A percentile compares a stretch with the other conserved stretches of the same genome.
These are phyloP conservation scores for Marmota monax DNA, from an alignment of 2,113 vertebrate genomes.

Conservation along the genomic window DNA sequence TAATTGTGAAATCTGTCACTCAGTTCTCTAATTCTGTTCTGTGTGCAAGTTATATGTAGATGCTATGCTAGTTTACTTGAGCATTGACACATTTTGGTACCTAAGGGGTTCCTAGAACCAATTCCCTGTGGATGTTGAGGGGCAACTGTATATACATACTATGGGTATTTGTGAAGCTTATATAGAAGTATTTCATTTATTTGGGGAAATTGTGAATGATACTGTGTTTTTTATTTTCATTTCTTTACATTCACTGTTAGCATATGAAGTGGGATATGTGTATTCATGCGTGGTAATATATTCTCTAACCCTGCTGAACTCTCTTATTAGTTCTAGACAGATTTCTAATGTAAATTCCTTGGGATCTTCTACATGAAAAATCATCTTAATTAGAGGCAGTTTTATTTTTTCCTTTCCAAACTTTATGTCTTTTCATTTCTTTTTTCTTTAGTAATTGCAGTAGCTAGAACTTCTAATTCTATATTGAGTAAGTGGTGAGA, in stretches of 20 bases:
- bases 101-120: too few species aligned
- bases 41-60: neutral
- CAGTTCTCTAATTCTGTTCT: neutral
- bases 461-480: neutral
- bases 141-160: neutral
- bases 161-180: neutral
- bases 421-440: neutral
- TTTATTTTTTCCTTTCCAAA: neutral
- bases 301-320: neutral
- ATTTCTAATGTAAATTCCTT: neutral
- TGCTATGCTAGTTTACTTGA: neutral
- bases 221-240: neutral
- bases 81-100: too few species aligned
- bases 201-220: neutral
- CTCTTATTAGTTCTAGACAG: neutral
- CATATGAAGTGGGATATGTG: neutral
- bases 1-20: neutral
- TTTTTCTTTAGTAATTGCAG: neutral
- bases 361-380: neutral
- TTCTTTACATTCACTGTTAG: neutral
- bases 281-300: neutral
- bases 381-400: neutral
- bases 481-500: neutral
- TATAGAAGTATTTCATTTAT: neutral
- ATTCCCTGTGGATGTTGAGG: too few species aligned